Percentiles rank a stretch among this genome's conserved stretches.
Conservation (phyloP, 2,888 invertebrate species). For the Drosophila longiperda region DNA sequence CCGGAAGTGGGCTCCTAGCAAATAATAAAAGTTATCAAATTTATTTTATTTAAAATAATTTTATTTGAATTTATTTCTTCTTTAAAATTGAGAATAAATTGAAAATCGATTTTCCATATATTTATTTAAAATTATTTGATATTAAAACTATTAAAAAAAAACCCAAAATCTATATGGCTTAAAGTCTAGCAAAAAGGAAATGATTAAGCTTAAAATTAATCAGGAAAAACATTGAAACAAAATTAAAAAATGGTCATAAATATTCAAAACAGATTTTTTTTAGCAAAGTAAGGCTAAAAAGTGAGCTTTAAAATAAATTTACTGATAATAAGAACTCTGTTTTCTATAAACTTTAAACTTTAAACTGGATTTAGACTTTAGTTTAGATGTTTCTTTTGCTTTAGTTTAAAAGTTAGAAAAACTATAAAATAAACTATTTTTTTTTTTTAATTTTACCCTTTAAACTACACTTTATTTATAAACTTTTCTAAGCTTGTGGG, state of each 20-base stretch:
- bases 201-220: not conserved
- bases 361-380: not conserved
- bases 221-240: not conserved
- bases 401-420: not conserved
- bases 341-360: not conserved
- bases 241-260: not conserved
- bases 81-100: not conserved
- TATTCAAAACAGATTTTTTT: not conserved
- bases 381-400: not conserved
- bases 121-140: not conserved
- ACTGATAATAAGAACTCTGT: not conserved
- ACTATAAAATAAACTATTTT: not conserved
- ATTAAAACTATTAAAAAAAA: not conserved
- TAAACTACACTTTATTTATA: not conserved
- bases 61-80: not conserved
- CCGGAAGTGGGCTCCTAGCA: constrained; percentile 92
- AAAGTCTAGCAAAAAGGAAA: not conserved
- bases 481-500: not conserved
- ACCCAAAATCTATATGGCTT: not conserved
- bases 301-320: not conserved
- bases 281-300: not conserved
- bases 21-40: not conserved
- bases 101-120: not conserved
- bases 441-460: not conserved
- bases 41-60: not conserved